Evolutionary conservation across 2,888 invertebrate species (phyloP), one percentile per base, ranked within the genome.

Genomic region (Chouioia cunea): DNA sequence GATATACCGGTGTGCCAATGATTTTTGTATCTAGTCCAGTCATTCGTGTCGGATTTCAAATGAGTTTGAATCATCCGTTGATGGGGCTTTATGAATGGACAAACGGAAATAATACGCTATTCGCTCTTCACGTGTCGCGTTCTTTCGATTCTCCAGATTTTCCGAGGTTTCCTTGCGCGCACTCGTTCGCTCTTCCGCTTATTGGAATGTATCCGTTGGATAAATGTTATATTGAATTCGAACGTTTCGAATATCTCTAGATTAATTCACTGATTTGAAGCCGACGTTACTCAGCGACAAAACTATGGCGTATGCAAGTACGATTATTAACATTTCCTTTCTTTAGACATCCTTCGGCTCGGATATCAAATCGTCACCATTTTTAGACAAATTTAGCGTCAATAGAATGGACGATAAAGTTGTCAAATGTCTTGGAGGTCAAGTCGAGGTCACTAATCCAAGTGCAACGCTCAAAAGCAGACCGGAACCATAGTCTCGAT

Each of bases 401-500:
- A 36, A 36, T 6, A 8, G 12, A 47, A 46, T 56, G 10, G 36
- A 36, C 1, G 53, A 58, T 58, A 8, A 44, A 48, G 66, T 58
- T 59, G 44, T 65, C 46, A 50, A 59, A 69, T 52, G 15, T 0
- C 46, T 27, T 23, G 48, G 56, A 63, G 65, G 62, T 66, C 65
- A 27, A 63, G 56, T 48, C 64, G 67, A 73, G 73, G 65, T 73
- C 70, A 64, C 22, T 44, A 56, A 54, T 59, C 60, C 67, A 70
- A 67, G 73, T 67, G 73, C 73, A 73, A 73, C 57, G 67, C 60
- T 70, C 73, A 70, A 64, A 73, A 70, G 64, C 67, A 67, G 65
- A 70, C 73, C 73, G 70, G 70, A 73, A 73, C 70, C 62, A 46
- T 16, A 22, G 22, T 15, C 27, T 15, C 53, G 23, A 46, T 27